Evolutionary conservation across 2,113 vertebrate genomes (phyloP), one percentile per base, ranked within the genome.

Genomic region (Rhynchomys soricoides): DNA sequence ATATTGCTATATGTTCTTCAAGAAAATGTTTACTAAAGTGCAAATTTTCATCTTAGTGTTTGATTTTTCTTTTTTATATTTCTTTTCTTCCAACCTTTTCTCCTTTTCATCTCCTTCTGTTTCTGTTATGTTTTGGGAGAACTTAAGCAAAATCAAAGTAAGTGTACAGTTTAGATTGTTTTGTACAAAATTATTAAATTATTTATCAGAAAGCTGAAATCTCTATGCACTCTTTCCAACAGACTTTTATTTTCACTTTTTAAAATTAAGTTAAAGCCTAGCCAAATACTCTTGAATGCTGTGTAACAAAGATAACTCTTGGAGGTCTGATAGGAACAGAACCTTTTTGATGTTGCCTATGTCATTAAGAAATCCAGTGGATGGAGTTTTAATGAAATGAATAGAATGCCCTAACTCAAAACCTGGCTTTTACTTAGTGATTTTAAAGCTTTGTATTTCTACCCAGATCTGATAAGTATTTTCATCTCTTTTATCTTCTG

Each of bases 371-470:
- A 79, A 74, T 85, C 7, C 9, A 88, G 21, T 17, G 13, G 37
- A 22, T 95, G 43, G 79, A 83, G 21, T 94, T 96, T 68, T 92
- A 89, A 96, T 75, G 55, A 93, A 50, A 90, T 91, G 10, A n/a
- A 89, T 24, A 91, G 71, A 93, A 92, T 59, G 15, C 1, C 24
- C 64, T 75, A 78, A n/a, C 86, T 34, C 55, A 91, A 93, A 91
- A 26, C 5, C 7, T 79, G 48, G 43, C 8, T 86, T 95, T 94
- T 79, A 66, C 40, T 34, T 29, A 90, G 64, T 92, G 59, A 9
- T 70, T 91, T 89, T 74, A 93, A 83, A 90, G 78, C 37, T 90
- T 91, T 91, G 55, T 55, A 4, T 93, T 86, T 95, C 12, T 31
- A 68, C 86, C 93, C 5, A 89, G 48, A 87, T 91, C 37, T 93